phyloP scores from a whole-genome alignment of 1,140 invertebrate species.

The Caerostris darwini region DNA sequence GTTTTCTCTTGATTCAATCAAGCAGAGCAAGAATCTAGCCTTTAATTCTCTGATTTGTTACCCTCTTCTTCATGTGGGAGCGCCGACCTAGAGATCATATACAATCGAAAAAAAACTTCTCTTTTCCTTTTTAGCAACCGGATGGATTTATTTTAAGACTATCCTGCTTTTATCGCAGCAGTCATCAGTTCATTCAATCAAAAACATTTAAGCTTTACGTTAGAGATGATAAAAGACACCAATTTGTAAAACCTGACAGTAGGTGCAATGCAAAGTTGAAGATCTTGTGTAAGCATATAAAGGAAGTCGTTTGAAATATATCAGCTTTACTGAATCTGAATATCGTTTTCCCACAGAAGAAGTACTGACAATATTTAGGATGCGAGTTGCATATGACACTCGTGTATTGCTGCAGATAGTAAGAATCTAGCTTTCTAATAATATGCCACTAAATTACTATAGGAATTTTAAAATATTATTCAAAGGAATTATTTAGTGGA shows the following conservation, averaged over 20 bases:
- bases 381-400: too few species aligned
- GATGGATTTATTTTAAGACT: neutral
- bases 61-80: neutral
- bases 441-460: too few species aligned
- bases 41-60: conserved; percentile 30
- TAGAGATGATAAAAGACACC: neutral
- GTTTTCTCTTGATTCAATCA: conserved; percentile 19
- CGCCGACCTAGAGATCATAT: neutral
- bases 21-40: neutral
- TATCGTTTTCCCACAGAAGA: too few species aligned
- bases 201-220: neutral
- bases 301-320: neutral
- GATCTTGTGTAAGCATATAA: neutral
- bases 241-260: neutral
- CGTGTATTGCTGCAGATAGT: too few species aligned
- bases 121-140: neutral
- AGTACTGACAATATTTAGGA: too few species aligned
- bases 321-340: too few species aligned
- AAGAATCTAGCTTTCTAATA: too few species aligned
- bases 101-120: neutral
- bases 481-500: too few species aligned
- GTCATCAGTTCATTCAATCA: neutral
- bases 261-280: neutral
- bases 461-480: too few species aligned
- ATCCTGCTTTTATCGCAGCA: neutral